phyloP scores from a whole-genome alignment of 1,140 invertebrate species.

The Mesaphorura yosii region DNA sequence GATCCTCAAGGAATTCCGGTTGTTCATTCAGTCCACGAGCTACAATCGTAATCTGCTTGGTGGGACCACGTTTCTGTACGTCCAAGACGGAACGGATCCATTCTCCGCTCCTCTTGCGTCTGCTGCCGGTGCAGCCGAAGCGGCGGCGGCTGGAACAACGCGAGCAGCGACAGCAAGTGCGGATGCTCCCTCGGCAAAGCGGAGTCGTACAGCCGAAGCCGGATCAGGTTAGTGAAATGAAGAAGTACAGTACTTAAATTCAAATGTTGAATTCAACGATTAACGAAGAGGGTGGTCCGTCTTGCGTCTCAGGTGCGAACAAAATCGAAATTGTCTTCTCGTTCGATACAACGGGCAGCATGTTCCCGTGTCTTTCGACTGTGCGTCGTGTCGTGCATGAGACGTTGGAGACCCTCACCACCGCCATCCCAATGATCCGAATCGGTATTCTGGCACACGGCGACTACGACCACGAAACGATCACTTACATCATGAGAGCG shows the following conservation, averaged over 20 bases:
- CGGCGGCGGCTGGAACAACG: not conserved
- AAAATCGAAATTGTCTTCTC: slow-evolving; percentile 18
- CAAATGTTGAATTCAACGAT: too few relatives aligned
- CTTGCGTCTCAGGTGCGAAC: too few relatives aligned
- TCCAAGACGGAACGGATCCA: not conserved
- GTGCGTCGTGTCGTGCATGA: slow-evolving; percentile 14
- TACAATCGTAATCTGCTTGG: slow-evolving; percentile 20
- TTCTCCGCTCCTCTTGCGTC: not conserved
- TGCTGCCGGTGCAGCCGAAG: not conserved
- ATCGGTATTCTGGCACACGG: slow-evolving; percentile 19
- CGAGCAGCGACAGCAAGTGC: not conserved
- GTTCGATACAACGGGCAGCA: slow-evolving; percentile 17
- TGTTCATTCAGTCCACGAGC: slow-evolving; percentile 19
- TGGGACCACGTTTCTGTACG: slow-evolving; percentile 17
- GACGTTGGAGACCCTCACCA: slow-evolving; percentile 6
- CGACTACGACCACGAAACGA: slow-evolving; percentile 7
- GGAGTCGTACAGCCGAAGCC: not conserved
- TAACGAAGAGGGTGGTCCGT: too few relatives aligned
- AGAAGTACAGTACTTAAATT: not conserved
- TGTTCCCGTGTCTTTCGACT: slow-evolving; percentile 18
- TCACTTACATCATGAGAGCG: slow-evolving; percentile 8
- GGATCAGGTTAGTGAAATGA: not conserved
- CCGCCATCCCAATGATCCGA: slow-evolving; percentile 11
- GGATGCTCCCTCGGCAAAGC: not conserved
- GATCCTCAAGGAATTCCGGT: slow-evolving; percentile 14